These are phyloP conservation scores for Pseudococcus viburni DNA, from an alignment of 2,888 invertebrate genomes.

Conservation along the genomic window DNA sequence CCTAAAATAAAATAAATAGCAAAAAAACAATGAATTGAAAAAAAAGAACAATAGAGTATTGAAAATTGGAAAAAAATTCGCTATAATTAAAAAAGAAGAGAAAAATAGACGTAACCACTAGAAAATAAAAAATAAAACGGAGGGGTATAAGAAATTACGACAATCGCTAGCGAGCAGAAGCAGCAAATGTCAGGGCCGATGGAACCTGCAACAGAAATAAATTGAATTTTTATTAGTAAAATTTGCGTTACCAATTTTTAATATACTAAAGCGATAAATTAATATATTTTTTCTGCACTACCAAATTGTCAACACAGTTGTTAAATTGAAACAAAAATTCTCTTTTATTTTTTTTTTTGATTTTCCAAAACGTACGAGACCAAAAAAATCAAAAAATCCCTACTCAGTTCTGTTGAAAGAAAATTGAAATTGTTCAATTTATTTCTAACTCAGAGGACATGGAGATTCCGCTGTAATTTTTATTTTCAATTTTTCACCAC, in stretches of 20 bases:
- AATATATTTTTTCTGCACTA: not conserved
- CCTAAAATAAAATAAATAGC: constrained; percentile 59
- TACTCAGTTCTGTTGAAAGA: too few relatives aligned
- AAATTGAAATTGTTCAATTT: too few relatives aligned
- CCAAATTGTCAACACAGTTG: too few relatives aligned
- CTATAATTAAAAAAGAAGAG: constrained; percentile 15
- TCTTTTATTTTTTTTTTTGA: too few relatives aligned
- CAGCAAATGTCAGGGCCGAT: constrained; percentile 63
- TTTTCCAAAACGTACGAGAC: too few relatives aligned
- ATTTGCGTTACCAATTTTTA: not conserved
- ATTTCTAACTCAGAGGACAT: too few relatives aligned
- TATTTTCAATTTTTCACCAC: too few relatives aligned
- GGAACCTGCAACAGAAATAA: constrained; percentile 59
- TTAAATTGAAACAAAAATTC: too few relatives aligned
- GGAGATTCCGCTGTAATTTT: too few relatives aligned
- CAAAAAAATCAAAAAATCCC: too few relatives aligned
- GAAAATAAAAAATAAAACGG: constrained; percentile 56
- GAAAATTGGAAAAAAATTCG: constrained; percentile 45
- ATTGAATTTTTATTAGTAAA: not conserved
- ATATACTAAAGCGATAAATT: too few relatives aligned
- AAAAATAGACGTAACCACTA: constrained; percentile 33
- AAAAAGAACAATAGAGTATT: constrained; percentile 58
- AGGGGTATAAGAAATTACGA: constrained; percentile 54
- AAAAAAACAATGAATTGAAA: constrained; percentile 39
- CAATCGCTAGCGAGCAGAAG: constrained; percentile 40